Percentiles rank a stretch among this genome's conserved stretches.
phyloP scores from a whole-genome alignment of 1,140 invertebrate species.

The Palaemon carinicauda region DNA sequence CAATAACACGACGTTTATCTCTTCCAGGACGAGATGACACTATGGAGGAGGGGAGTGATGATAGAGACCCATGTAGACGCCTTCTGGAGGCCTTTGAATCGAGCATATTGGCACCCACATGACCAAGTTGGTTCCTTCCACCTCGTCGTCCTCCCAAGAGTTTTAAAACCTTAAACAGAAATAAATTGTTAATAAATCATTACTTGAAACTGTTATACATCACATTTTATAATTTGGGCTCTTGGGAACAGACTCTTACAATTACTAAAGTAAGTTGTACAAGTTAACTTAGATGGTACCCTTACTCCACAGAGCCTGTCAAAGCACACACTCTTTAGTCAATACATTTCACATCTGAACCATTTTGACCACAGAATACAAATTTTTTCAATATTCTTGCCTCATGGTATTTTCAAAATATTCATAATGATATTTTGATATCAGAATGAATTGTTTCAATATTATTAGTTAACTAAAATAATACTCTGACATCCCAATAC shows the following conservation, averaged over 20 bases:
- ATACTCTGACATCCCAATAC: no score
- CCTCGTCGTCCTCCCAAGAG: background rate
- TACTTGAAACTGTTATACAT: background rate
- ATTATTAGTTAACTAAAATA: no score
- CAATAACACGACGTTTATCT: conserved; percentile 54
- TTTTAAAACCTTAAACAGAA: background rate
- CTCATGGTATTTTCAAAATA: no score
- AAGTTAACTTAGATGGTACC: background rate
- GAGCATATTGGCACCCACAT: background rate
- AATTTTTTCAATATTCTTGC: no score
- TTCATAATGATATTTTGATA: no score
- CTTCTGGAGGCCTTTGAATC: conserved; percentile 57
- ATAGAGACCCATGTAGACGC: conserved; percentile 76
- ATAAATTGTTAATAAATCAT: background rate
- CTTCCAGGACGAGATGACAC: conserved; percentile 74
- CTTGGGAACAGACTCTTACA: no score
- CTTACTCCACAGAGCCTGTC: background rate
- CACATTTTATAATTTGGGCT: background rate
- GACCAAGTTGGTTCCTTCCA: conserved; percentile 44
- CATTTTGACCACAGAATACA: no score
- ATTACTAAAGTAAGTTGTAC: background rate
- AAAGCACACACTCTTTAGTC: background rate
- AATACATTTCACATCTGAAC: background rate
- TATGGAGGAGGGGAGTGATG: conserved; percentile 83
- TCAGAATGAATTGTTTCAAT: no score